Conservation (phyloP, 2,113 vertebrate species). For the Gobio gobio region DNA sequence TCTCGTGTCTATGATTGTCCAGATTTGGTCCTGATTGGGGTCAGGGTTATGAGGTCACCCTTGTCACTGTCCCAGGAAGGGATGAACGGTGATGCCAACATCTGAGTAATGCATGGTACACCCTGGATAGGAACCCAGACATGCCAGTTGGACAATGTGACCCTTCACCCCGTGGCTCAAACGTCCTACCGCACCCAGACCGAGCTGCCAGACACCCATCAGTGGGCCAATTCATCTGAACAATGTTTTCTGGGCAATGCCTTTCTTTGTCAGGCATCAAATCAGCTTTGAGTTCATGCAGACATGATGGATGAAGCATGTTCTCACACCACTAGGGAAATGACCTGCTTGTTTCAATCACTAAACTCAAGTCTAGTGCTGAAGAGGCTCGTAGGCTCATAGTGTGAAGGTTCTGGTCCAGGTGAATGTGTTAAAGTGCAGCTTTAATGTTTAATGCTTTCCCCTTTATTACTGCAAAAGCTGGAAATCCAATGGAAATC, state of each 20-base stretch:
- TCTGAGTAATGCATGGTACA: conserved; percentile 40
- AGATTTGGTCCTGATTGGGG: conserved; percentile 1
- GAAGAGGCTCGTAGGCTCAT: conserved; percentile 8
- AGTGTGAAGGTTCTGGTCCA: neutral
- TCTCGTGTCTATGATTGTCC: neutral
- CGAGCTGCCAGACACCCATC: neutral
- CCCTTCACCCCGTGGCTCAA: conserved; percentile 1
- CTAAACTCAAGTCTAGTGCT: neutral
- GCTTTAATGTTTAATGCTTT: neutral
- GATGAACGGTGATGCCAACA: conserved; percentile 25
- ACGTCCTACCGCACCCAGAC: conserved; percentile 13
- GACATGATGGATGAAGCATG: conserved; percentile 24
- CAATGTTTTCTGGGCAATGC: conserved; percentile 11
- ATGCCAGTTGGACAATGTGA: neutral
- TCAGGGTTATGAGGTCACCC: conserved; percentile 13
- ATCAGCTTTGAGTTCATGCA: neutral
- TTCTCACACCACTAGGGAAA: conserved; percentile 7
- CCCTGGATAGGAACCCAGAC: conserved; percentile 19
- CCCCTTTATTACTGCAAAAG: neutral
- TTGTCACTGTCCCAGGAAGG: conserved; percentile 36
- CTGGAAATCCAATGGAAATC: neutral
- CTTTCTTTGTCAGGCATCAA: conserved; percentile 8
- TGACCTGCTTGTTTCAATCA: neutral
- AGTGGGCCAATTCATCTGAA: neutral
- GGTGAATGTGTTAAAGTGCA: neutral